Evolutionary conservation across 2,797 vertebrate genomes (phyloP), one percentile per base, ranked within the genome.

Genomic region (Remorina albescens): DNA sequence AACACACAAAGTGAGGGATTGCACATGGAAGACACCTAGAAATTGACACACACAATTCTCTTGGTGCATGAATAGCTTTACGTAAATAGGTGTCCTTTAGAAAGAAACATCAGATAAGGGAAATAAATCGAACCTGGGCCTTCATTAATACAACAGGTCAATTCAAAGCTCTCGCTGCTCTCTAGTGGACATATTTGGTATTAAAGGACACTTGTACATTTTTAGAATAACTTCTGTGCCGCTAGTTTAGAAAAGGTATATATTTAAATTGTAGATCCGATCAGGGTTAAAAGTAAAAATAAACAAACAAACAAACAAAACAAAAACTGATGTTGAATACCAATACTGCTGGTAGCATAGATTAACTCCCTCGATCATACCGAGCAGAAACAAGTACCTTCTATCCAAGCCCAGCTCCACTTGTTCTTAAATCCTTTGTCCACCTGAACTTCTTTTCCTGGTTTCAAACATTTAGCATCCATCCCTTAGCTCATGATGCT

Each of bases 21-120:
- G 64, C 26, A 64, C 23, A 23, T 19, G 67, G 21, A 76, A 63
- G 71, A 28, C 5, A 63, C 26, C 12, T 19, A 54, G 23, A 57
- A 53, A 37, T 12, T 39, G 18, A 64, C 37, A 34, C 28, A 44
- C 25, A 58, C 46, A 75, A 30, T 46, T 6, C 0, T 42, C 23
- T 3, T 5, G 25, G 34, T 74, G 69, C 66, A 15, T 30, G 6
- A 76, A 74, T 62, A 84, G 71, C 16, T 26, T 67, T 63, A 65
- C 47, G 6, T 78, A 78, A 89, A 78, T 66, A 75, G 76, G 34
- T 90, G 83, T 82, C 87, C 78, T 88, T 86, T 86, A 87, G 70
- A 78, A 71, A 72, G 74, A 88, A 85, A 67, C 63, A 41, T 60
- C 71, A 5, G 71, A 16, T 81, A 79, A 71, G 80, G 64, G 60